Evolutionary conservation across 2,888 invertebrate genomes (phyloP).

Genomic region (Pristionchus exspectatus): DNA sequence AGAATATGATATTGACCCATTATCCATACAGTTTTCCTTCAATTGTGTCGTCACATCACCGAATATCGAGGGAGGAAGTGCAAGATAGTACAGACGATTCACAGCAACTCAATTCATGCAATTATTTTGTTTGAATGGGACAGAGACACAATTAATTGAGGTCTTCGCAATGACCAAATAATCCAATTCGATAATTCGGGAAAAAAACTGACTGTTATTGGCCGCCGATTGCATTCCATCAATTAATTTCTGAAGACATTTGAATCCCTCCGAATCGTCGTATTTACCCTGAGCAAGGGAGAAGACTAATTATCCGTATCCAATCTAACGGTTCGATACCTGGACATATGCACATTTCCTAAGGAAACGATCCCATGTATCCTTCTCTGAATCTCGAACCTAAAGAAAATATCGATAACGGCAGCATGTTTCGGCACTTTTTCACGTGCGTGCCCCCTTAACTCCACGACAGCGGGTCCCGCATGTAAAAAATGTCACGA

Average conservation of each 20-base stretch:
- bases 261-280: conserved; percentile 89
- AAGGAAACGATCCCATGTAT: conserved; percentile 89
- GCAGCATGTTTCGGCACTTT: no score
- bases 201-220: conserved; percentile 57
- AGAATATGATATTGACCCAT: conserved; percentile 58
- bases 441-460: no score
- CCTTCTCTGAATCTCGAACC: conserved; percentile 86
- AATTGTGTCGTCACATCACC: conserved; percentile 91
- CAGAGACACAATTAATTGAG: no score
- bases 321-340: conserved; percentile 54
- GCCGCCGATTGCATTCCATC: conserved; percentile 82
- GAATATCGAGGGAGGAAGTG: conserved; percentile 97
- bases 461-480: no score
- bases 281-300: conserved; percentile 86
- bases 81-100: conserved; percentile 96
- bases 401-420: conserved; percentile 65
- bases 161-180: background rate
- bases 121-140: background rate
- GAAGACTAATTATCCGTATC: background rate
- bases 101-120: conserved; percentile 80
- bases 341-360: conserved; percentile 87
- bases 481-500: no score
- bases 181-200: background rate
- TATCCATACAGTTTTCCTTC: conserved; percentile 80
- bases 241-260: conserved; percentile 87